phyloP scores from a whole-genome alignment of 2,888 invertebrate species.

The Drosophila cracens region DNA sequence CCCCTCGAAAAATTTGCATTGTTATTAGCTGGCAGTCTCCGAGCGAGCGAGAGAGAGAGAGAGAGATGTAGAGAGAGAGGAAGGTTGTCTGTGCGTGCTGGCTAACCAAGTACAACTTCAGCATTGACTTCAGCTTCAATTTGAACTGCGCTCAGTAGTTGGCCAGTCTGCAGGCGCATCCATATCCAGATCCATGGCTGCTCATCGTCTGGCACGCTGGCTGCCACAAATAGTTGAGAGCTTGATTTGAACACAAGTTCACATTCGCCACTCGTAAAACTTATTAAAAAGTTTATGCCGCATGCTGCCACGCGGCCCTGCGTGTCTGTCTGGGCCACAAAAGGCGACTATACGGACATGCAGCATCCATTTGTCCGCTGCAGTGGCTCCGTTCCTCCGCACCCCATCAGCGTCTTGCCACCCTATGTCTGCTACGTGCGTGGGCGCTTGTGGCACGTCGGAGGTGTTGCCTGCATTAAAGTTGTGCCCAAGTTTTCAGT shows the following conservation, averaged over 20 bases:
- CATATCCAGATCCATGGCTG: constrained; percentile 23
- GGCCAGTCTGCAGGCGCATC: constrained; percentile 19
- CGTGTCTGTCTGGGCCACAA: constrained; percentile 41
- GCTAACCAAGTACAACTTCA: constrained; percentile 33
- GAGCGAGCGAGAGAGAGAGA: constrained; percentile 3
- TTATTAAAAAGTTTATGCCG: constrained; percentile 79
- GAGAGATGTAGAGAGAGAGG: background rate
- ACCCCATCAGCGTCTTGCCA: background rate
- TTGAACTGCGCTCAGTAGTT: constrained; percentile 13
- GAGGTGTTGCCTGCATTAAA: constrained; percentile 51
- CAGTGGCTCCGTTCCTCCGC: background rate
- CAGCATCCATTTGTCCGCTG: constrained; percentile 30
- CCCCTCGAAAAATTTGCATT: constrained; percentile 67
- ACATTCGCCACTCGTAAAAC: constrained; percentile 81
- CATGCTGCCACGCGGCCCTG: constrained; percentile 54
- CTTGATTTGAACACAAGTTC: constrained; percentile 59
- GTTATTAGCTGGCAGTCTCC: constrained; percentile 68
- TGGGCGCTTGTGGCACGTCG: constrained; percentile 44
- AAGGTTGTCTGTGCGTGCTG: constrained; percentile 42
- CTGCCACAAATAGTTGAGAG: constrained; percentile 58
- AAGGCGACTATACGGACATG: constrained; percentile 34
- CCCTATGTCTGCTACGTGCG: constrained; percentile 48
- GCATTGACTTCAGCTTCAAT: constrained; percentile 13
- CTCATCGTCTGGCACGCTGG: constrained; percentile 16
- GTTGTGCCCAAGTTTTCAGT: constrained; percentile 51